phyloP scores from a whole-genome alignment of 1,140 invertebrate species.

The Zelostemma sp. region DNA sequence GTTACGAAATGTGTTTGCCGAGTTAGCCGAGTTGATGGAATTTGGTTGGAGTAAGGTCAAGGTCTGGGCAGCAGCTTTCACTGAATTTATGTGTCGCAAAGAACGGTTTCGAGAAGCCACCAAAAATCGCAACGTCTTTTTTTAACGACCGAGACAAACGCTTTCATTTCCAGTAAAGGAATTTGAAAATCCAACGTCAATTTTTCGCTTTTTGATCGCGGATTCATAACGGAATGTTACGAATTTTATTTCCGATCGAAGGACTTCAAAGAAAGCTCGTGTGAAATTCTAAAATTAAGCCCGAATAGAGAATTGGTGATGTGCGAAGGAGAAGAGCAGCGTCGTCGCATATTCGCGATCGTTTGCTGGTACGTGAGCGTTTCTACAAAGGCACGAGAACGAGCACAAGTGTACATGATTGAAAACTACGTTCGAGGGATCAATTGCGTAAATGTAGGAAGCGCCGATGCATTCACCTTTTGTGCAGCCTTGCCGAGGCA shows the following conservation, averaged over 20 bases:
- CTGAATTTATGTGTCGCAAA: conserved; percentile 42
- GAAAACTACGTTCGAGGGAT: conserved; percentile 54
- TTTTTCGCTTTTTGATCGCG: no score
- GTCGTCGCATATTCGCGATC: not conserved
- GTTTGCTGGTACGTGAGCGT: conserved; percentile 40
- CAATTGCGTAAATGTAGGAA: conserved; percentile 68
- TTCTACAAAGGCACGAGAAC: conserved; percentile 22
- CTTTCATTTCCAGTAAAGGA: no score
- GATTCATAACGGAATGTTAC: no score
- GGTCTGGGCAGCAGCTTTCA: conserved; percentile 59
- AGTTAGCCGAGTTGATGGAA: conserved; percentile 54
- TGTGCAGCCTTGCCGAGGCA: conserved; percentile 61
- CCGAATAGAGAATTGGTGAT: no score
- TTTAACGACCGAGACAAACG: no score
- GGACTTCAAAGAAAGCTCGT: no score
- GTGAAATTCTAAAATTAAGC: no score
- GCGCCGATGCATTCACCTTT: conserved; percentile 68
- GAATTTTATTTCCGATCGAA: no score
- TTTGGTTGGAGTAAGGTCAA: conserved; percentile 66
- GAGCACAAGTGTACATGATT: conserved; percentile 42
- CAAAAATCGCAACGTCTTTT: conserved; percentile 19
- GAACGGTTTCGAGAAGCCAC: conserved; percentile 16
- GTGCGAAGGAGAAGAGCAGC: not conserved
- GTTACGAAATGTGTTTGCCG: conserved; percentile 58
- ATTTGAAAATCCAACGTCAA: no score